Evolutionary conservation across 1,140 invertebrate genomes (phyloP).

Genomic region (Charaxes varanes): DNA sequence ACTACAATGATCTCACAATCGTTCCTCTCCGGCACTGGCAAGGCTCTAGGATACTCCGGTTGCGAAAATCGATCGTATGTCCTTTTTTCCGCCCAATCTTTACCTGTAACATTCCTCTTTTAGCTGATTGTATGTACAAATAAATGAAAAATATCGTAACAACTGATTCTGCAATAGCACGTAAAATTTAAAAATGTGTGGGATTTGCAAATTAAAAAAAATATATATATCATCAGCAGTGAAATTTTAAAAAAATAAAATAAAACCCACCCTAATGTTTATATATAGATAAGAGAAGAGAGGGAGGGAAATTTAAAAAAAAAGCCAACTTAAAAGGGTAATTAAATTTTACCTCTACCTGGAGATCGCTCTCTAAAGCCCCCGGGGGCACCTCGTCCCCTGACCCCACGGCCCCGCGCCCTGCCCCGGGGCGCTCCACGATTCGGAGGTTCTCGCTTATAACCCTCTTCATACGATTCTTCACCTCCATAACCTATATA

Average conservation of each 20-base stretch:
- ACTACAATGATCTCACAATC: constrained; percentile 93
- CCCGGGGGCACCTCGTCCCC: constrained; percentile 16
- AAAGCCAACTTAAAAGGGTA: neutral
- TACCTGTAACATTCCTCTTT: too few relatives aligned
- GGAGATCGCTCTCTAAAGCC: constrained; percentile 19
- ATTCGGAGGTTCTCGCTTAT: constrained; percentile 1
- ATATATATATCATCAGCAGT: too few relatives aligned
- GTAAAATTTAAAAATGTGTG: neutral
- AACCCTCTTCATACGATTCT: constrained; percentile 32
- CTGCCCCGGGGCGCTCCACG: constrained; percentile 16
- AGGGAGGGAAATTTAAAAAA: neutral
- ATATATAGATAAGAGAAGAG: neutral
- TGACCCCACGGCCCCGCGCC: constrained; percentile 19
- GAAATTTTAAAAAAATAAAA: too few relatives aligned
- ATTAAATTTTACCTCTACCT: constrained; percentile 27
- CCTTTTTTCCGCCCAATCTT: constrained; percentile 37
- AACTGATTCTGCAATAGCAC: neutral
- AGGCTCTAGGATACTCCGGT: constrained; percentile 47
- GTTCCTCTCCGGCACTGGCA: constrained; percentile 79
- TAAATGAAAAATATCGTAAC: neutral
- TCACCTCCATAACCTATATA: constrained; percentile 35
- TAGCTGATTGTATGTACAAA: too few relatives aligned
- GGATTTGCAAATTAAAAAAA: too few relatives aligned
- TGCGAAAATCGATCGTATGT: constrained; percentile 38
- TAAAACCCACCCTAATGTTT: too few relatives aligned